Conservation (phyloP, 64 coral and sea anemone species). For the Cladopsammia gracilis region DNA sequence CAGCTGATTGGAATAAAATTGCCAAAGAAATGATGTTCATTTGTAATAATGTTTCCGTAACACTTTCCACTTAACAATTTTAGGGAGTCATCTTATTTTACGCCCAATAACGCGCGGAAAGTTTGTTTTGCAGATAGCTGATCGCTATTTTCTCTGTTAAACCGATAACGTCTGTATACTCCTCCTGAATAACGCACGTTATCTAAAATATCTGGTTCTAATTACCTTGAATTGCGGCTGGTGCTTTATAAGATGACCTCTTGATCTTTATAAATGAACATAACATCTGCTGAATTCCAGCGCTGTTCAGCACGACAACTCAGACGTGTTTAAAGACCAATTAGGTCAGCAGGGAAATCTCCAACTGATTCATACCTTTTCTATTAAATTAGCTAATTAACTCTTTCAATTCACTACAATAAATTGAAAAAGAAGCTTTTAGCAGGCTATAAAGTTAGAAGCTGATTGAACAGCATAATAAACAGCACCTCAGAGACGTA, state of each 20-base stretch:
- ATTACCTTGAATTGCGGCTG: not conserved
- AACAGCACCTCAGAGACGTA: too few relatives aligned
- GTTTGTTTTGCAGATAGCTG: too few relatives aligned
- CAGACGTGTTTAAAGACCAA: slow-evolving; percentile 39
- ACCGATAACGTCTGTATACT: not conserved
- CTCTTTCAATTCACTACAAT: not conserved
- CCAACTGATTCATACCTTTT: not conserved
- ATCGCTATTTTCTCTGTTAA: too few relatives aligned
- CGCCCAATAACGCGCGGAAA: too few relatives aligned
- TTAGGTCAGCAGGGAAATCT: slow-evolving; percentile 26
- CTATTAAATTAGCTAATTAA: slow-evolving; percentile 38
- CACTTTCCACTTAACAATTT: too few relatives aligned
- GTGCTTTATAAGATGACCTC: slow-evolving; percentile 6
- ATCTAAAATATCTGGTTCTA: slow-evolving; percentile 31
- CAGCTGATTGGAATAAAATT: not conserved
- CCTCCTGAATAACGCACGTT: not conserved
- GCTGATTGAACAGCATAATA: too few relatives aligned
- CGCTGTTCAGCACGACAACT: not conserved
- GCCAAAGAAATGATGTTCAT: not conserved
- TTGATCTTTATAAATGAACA: slow-evolving; percentile 22
- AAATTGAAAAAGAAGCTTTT: too few relatives aligned
- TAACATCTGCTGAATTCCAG: slow-evolving; percentile 1
- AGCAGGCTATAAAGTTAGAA: too few relatives aligned
- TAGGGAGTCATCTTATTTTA: too few relatives aligned
- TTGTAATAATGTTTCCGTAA: too few relatives aligned